These are phyloP conservation scores for Hydrozoanthus gracilis DNA, from an alignment of 92 coral and sea anemone genomes.

Conservation along the genomic window DNA sequence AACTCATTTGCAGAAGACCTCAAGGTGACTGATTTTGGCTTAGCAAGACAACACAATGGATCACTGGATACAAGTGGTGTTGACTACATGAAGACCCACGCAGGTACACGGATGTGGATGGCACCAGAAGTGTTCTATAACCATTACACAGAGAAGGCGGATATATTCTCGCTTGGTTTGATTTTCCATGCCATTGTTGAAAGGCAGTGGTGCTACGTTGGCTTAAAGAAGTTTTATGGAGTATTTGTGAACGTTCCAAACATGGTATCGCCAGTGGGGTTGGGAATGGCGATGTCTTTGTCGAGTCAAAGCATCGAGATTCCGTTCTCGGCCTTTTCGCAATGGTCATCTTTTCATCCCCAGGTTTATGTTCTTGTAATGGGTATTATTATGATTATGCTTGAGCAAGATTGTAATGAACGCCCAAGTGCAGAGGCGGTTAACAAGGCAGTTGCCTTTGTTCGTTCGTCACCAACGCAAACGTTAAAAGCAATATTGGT, in stretches of 20 bases:
- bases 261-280: constrained; percentile 16
- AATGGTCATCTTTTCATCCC: too few species aligned
- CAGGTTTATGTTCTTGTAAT: too few species aligned
- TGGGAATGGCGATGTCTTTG: constrained; percentile 57
- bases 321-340: too few species aligned
- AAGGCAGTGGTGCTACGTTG: constrained; percentile 59
- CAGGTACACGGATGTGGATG: constrained; percentile 66
- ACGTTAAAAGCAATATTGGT: too few species aligned
- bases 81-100: constrained; percentile 50
- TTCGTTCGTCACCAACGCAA: too few species aligned
- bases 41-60: constrained; percentile 27
- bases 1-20: constrained; percentile 16
- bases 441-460: too few species aligned
- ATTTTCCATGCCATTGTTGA: constrained; percentile 76
- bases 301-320: too few species aligned
- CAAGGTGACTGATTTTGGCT: constrained; percentile 38
- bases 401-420: too few species aligned
- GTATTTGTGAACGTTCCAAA: constrained; percentile 58
- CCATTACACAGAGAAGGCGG: constrained; percentile 72
- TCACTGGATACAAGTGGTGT: too few species aligned
- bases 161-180: constrained; percentile 77
- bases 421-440: too few species aligned
- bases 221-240: constrained; percentile 61
- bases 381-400: too few species aligned
- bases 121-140: constrained; percentile 67